phyloP scores from a whole-genome alignment of 2,797 vertebrate genomes.

The Chrysocyon brachyurus region DNA sequence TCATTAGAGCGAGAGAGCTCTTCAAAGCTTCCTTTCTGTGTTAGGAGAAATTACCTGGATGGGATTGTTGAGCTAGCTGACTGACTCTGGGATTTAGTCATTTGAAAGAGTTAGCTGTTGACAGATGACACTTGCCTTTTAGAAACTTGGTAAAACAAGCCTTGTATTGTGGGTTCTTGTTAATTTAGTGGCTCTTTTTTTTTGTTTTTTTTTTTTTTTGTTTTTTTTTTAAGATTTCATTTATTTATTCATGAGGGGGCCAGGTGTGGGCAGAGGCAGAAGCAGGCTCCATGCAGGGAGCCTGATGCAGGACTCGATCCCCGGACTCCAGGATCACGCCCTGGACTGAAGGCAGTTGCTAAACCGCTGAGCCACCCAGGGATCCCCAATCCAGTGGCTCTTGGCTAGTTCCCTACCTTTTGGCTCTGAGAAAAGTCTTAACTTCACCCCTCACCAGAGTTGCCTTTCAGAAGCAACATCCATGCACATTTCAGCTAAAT shows the following conservation, averaged over 20 bases:
- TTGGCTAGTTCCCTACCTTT: background rate
- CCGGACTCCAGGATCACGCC: no score
- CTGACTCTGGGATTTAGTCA: background rate
- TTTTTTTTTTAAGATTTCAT: no score
- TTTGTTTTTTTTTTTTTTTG: no score
- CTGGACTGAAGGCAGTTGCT: no score
- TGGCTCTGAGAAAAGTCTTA: background rate
- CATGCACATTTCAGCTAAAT: background rate
- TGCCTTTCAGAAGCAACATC: slow-evolving; percentile 20
- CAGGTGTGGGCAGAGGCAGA: no score
- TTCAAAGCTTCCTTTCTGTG: slow-evolving; percentile 36
- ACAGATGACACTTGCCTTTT: slow-evolving; percentile 20
- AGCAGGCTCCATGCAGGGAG: no score
- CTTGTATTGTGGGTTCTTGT: background rate
- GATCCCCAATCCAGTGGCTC: background rate
- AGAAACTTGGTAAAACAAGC: background rate
- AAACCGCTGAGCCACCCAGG: no score
- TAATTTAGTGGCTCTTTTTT: no score
- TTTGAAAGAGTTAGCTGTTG: background rate
- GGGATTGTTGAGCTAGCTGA: background rate
- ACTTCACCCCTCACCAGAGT: background rate
- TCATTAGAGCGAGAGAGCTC: background rate
- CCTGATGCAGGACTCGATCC: no score
- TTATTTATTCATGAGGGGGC: no score
- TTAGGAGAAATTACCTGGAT: slow-evolving; percentile 58